Base-by-base conservation (phyloP, 2,113 vertebrate genomes). In the Syngnathus scovelli region DNA sequence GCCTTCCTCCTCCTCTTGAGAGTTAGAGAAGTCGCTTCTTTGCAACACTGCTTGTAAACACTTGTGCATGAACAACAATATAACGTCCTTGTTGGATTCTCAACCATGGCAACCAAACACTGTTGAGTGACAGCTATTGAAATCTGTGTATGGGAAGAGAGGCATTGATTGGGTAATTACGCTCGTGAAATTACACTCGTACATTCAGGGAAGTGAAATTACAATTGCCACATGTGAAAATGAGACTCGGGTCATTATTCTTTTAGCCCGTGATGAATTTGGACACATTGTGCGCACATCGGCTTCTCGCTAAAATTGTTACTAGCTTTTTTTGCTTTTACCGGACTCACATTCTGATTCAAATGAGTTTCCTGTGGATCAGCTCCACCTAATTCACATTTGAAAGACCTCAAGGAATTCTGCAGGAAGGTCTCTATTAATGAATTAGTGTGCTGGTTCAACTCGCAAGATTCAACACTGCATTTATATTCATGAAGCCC, bases 401-500 rank as follows among this genome's bases (percentile, higher is more conserved):
- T 70, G 48, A 23, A 69, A 72, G n/a, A 44, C 54, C 52, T 1
- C 16, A 69, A 64, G 27, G 70, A 78, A 55, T 23, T 72, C 78
- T 65, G 68, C 69, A 71, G 77, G 68, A 75, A 13, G 54, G 77
- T 75, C 56, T 71, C 73, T 80, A 76, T 72, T 86, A 78, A 85
- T 85, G 72, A 78, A 77, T 84, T 72, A 71, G 74, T 62, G 64
- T 13, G 51, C 66, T 72, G 19, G 44, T 65, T 12, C 58, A 75
- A 66, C 60, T 74, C 54, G 67, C 52, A 74, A 77, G 71, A 67
- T 69, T 71, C 75, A 77, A 49, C n/a, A 58, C 66, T 78, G 43
- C 71, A 74, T 74, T 63, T 67, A 49, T 70, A 82, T 83, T 85
- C 80, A 72, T 69, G 13, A 62, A 43, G 48, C 36, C 60, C 37